Evolutionary conservation across 2,888 invertebrate genomes (phyloP), one percentile per base, ranked within the genome.

Genomic region (Melieria picta): DNA sequence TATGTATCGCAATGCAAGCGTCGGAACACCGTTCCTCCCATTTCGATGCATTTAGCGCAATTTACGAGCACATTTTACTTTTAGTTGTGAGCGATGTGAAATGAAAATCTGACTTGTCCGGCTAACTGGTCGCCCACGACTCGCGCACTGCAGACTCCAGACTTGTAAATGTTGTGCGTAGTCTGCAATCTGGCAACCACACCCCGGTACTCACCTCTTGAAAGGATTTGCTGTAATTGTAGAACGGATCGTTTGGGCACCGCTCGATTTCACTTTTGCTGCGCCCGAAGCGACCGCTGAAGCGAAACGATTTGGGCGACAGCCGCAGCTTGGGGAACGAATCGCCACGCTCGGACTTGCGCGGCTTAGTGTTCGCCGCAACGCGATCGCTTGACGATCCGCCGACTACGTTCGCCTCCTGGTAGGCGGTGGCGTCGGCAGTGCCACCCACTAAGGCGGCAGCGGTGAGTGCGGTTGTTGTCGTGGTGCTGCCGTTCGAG

Each of bases 221-320:
- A 78, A 86, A 86, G 13, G 86, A 86, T 76, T 86, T 86, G 77
- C 85, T 86, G 73, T 86, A 86, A 76, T 80, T 83, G 62, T 84
- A 79, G 73, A 85, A 84, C 0, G 84, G 80, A 77, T 86, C 85
- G 46, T 76, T 84, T 16, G 85, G 84, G 62, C 81, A 82, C 67
- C 83, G 82, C 62, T 86, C 87, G 48, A 83, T 81, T 73, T 86
- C 86, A 72, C 87, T 86, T 77, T 86, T 86, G 78, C 86, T 86
- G 62, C 86, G 82, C 0, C 86, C 84, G 67, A 86, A 86, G 65
- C 87, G 85, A 43, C 84, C 83, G 75, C 86, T 85, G 75, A 86
- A 86, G 13, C 85, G 81, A 77, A 86, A 86, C 4, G 86, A 80
- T 73, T 86, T 86, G 10, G 86, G 86, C 46, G 86, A 86, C 0